Evolutionary conservation across 1,140 invertebrate species (phyloP).

Genomic region (Euura saliciscinereae): DNA sequence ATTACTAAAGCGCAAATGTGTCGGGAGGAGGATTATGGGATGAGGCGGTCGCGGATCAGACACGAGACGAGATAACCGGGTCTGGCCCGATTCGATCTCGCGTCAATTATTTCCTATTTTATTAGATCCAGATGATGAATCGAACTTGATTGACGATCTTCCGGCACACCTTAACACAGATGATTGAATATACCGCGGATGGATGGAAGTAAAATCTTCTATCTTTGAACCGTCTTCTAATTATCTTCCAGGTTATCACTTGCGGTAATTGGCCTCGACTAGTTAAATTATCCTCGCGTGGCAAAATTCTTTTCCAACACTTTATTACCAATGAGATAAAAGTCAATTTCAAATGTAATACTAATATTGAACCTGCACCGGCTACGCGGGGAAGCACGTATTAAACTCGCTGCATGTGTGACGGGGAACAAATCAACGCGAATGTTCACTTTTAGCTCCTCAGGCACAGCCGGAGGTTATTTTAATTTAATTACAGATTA

Average conservation of each 20-base stretch:
- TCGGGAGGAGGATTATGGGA: background rate
- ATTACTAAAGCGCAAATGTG: conserved; percentile 16
- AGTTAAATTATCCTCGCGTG: too few relatives aligned
- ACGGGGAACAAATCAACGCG: background rate
- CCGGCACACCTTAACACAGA: background rate
- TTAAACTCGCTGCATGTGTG: too few relatives aligned
- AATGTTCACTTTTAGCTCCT: conserved; percentile 11
- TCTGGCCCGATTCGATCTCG: background rate
- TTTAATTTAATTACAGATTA: conserved; percentile 45
- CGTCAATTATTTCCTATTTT: conserved; percentile 5
- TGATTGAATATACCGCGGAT: too few relatives aligned
- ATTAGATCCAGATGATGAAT: conserved; percentile 5
- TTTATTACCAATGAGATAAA: too few relatives aligned
- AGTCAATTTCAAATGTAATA: too few relatives aligned
- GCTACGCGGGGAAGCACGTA: too few relatives aligned
- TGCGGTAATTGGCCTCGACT: too few relatives aligned
- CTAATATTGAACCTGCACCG: too few relatives aligned
- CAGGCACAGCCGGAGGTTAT: conserved; percentile 31
- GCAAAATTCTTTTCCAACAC: too few relatives aligned
- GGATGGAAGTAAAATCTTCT: too few relatives aligned
- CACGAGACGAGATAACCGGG: background rate
- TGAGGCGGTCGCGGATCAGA: background rate
- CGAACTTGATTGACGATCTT: background rate
- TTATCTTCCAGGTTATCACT: too few relatives aligned
- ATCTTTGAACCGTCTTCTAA: too few relatives aligned